Conservation (phyloP, 2,113 vertebrate species). For the Chelonoidis abingdonii region DNA sequence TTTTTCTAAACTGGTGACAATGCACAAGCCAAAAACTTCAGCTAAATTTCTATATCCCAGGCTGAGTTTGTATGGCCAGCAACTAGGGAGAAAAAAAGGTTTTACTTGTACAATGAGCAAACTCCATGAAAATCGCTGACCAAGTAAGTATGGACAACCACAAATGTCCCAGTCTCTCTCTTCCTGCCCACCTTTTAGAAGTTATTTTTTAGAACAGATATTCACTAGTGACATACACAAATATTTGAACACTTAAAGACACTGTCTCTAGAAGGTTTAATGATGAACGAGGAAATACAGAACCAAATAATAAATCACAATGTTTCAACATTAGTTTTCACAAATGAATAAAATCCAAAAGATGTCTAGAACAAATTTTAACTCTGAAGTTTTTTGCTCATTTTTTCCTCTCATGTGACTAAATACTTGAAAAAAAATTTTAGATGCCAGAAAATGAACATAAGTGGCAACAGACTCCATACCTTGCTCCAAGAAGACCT, state of each 20-base stretch:
- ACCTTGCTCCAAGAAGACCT: slow-evolving; percentile 92
- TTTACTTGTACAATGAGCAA: neutral
- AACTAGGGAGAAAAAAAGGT: neutral
- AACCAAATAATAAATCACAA: neutral
- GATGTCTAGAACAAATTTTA: neutral
- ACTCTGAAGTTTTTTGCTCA: neutral
- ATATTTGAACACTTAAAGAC: neutral
- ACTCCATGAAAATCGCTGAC: neutral
- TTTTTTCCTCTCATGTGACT: neutral
- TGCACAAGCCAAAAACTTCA: neutral
- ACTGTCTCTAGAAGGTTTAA: neutral
- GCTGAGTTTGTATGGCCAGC: neutral
- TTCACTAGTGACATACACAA: neutral
- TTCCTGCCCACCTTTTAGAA: neutral
- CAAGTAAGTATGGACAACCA: neutral
- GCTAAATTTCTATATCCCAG: neutral
- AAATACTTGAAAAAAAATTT: neutral
- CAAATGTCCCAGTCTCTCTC: neutral
- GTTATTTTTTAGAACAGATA: neutral
- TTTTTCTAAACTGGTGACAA: neutral
- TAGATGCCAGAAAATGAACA: neutral
- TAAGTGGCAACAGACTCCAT: neutral
- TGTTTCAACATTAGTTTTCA: neutral
- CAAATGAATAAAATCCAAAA: neutral
- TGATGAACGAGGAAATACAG: neutral